Base-by-base conservation (phyloP, 1,140 invertebrate genomes). In the Choristoneura fumiferana region DNA sequence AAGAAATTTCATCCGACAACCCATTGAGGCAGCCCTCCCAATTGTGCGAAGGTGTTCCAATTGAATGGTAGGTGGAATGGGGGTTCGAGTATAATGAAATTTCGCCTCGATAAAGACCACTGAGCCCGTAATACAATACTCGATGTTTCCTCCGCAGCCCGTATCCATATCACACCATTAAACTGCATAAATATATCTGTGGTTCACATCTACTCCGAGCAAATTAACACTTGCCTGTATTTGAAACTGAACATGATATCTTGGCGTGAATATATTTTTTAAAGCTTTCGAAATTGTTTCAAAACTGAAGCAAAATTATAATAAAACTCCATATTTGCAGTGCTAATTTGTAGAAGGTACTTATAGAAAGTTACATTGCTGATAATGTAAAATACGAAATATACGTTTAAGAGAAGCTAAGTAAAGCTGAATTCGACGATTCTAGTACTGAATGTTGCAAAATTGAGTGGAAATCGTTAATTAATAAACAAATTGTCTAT, bases 1-100 rank as follows among this genome's bases (percentile, higher is more conserved):
- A 86, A 87, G 84, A 88, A 87, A 88, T 86, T 86, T 88, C 82
- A 85, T 86, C 82, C 80, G 78, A 82, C 75, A 85, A 81, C 80
- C 85, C 78, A 88, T 88, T 88, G 79, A 86, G 73, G 73, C 77
- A 82, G 73, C 85, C 83, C 83, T 84, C 75, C 78, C 76, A 79
- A 85, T 88, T 88, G 84, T 88, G 76, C 64, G 76, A 80, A 88
- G 85, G 85, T 88, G 85, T 88, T 85, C 82, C 82, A 78, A 85
- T 84, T 87, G 81, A 88, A 88, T 88, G 71, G 78, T 80, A 76
- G 78, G 73, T 70, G 73, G 77, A 78, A 81, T 69, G 75, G 84
- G 56, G 84, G 81, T 75, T 78, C 67, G 81, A 79, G 71, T 84
- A 89, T 87, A 89, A 89, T 89, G 78, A 87, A 89, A 87, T 86